Evolutionary conservation across 2,113 vertebrate genomes (phyloP).

Genomic region (Indicator indicator): DNA sequence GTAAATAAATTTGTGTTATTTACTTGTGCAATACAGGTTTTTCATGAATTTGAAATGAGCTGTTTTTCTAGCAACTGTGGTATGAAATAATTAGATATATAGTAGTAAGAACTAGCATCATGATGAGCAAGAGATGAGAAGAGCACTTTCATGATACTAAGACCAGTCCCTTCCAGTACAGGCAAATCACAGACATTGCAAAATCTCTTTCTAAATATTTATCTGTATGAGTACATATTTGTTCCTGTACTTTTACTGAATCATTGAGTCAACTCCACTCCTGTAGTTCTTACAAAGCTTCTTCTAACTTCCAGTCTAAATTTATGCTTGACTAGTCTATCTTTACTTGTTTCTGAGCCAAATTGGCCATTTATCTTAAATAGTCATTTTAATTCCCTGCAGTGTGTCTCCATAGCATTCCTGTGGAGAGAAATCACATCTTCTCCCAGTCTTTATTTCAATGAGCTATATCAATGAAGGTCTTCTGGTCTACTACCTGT

Average conservation of each 20-base stretch:
- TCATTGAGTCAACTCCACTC: background rate
- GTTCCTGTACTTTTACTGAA: background rate
- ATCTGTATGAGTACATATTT: background rate
- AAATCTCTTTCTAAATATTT: slow-evolving; percentile 8
- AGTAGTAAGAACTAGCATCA: background rate
- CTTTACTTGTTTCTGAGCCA: background rate
- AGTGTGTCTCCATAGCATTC: background rate
- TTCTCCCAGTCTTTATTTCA: background rate
- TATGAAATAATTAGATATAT: background rate
- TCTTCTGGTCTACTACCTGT: background rate
- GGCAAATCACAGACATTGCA: background rate
- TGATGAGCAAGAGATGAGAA: background rate
- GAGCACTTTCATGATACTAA: background rate
- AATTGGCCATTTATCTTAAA: background rate
- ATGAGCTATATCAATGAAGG: background rate
- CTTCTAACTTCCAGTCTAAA: background rate
- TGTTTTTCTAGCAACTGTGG: background rate
- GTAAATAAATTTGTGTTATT: background rate
- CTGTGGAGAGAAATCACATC: background rate
- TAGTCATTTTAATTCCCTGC: background rate
- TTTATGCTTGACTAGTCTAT: background rate
- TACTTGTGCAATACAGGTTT: background rate
- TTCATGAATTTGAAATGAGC: background rate
- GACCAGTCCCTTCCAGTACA: background rate
- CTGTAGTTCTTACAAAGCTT: background rate